A percentile compares a stretch with the other conserved stretches of the same genome.
Evolutionary conservation across 2,113 vertebrate genomes (phyloP).

Genomic region (Choloepus hoffmanni): DNA sequence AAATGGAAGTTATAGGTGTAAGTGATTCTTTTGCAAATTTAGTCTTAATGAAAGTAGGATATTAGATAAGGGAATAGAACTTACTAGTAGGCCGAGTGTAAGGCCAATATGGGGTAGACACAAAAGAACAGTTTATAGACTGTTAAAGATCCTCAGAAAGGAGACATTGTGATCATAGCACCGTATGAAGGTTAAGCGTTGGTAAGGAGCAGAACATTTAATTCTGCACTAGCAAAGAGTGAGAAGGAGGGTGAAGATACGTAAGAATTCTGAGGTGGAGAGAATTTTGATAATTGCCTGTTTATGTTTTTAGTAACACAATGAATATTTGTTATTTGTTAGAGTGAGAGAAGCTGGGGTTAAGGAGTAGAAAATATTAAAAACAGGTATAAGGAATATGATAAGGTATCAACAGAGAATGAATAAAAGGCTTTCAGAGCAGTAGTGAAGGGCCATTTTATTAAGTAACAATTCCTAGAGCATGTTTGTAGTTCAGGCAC

Average conservation of each 20-base stretch:
- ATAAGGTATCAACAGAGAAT: neutral
- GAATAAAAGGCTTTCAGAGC: neutral
- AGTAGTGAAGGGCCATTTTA: neutral
- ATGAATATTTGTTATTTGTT: constrained; percentile 2
- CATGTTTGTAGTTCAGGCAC: constrained; percentile 31
- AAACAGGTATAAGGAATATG: constrained; percentile 4
- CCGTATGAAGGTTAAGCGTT: neutral
- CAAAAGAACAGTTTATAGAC: neutral
- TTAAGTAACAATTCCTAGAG: neutral
- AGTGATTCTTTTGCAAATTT: constrained; percentile 41
- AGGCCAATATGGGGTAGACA: neutral
- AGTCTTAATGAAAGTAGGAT: neutral
- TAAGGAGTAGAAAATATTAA: constrained; percentile 23
- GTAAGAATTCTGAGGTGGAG: neutral
- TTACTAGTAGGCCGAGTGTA: neutral
- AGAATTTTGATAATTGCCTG: neutral
- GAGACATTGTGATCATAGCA: neutral
- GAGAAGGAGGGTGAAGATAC: neutral
- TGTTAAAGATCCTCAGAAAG: neutral
- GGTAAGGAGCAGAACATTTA: neutral
- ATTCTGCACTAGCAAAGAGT: neutral
- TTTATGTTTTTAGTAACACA: neutral
- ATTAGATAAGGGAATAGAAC: neutral
- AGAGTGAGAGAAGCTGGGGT: neutral
- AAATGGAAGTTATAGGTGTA: neutral